Conservation (phyloP, 2,888 invertebrate species). For the Opisthograptis luteolata region DNA sequence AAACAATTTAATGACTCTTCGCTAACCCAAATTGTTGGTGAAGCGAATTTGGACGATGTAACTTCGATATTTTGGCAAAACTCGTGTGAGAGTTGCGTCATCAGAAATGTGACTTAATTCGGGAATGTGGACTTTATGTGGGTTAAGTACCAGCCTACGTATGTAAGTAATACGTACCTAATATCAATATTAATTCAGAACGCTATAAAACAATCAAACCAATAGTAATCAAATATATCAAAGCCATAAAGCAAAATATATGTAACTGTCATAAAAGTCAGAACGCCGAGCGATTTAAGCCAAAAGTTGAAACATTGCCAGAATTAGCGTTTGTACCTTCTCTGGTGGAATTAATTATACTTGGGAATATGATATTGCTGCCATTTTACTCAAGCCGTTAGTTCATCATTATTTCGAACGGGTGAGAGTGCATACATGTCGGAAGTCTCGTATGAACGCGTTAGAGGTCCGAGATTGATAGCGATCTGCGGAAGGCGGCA, state of each 20-base stretch:
- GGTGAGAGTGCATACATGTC: conserved; percentile 51
- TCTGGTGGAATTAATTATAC: too few species aligned
- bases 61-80: conserved; percentile 21
- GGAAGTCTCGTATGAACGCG: conserved; percentile 58
- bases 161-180: too few species aligned
- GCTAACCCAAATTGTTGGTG: conserved; percentile 49
- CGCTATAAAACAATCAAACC: conserved; percentile 30
- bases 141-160: conserved; percentile 29
- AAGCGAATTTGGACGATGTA: conserved; percentile 41
- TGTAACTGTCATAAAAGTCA: conserved; percentile 22
- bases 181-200: conserved; percentile 26
- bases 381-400: conserved; percentile 36
- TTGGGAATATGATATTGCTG: conserved; percentile 30
- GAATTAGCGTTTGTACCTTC: too few species aligned
- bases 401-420: conserved; percentile 40
- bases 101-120: conserved; percentile 34
- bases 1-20: conserved; percentile 60
- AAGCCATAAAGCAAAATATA: conserved; percentile 22
- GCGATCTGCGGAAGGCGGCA: conserved; percentile 67
- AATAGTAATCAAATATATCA: conserved; percentile 18
- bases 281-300: conserved; percentile 22
- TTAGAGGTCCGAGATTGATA: conserved; percentile 64
- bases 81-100: conserved; percentile 19
- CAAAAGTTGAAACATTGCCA: conserved; percentile 26
- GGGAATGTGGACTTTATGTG: conserved; percentile 19